Evolutionary conservation across 1,140 invertebrate species (phyloP).

Genomic region (Bathynomus jamesi): DNA sequence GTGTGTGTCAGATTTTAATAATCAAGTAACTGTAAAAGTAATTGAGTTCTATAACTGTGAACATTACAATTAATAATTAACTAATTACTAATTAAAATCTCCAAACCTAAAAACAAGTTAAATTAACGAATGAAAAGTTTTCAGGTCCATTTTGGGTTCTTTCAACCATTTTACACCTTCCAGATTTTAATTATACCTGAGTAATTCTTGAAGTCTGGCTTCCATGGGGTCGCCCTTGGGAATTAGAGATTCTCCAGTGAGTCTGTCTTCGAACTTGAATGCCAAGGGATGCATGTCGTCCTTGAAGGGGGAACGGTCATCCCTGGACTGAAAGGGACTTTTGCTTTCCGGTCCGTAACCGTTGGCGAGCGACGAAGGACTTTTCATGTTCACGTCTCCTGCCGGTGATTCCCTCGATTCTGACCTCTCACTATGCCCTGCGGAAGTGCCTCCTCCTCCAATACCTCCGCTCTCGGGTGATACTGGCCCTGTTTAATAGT

Average conservation of each 20-base stretch:
- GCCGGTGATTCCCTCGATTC: slow-evolving; percentile 36
- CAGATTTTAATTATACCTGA: too few relatives aligned
- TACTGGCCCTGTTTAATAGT: slow-evolving; percentile 26
- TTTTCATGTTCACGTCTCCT: slow-evolving; percentile 49
- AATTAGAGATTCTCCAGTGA: slow-evolving; percentile 67
- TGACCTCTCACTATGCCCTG: slow-evolving; percentile 12
- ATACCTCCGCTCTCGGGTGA: slow-evolving; percentile 30
- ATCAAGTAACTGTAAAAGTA: too few relatives aligned
- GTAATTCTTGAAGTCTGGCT: slow-evolving; percentile 80
- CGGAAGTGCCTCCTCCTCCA: slow-evolving; percentile 3
- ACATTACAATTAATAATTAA: too few relatives aligned
- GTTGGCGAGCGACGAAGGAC: slow-evolving; percentile 67
- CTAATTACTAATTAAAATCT: too few relatives aligned
- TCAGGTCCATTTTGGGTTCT: too few relatives aligned
- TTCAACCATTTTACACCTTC: too few relatives aligned
- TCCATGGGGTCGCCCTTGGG: slow-evolving; percentile 88
- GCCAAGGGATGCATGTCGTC: slow-evolving; percentile 45
- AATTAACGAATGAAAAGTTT: too few relatives aligned
- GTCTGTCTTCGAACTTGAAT: slow-evolving; percentile 37
- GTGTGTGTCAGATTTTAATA: too few relatives aligned
- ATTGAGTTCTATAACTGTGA: too few relatives aligned
- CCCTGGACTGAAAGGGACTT: slow-evolving; percentile 42
- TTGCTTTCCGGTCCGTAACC: slow-evolving; percentile 41
- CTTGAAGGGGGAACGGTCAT: slow-evolving; percentile 62
- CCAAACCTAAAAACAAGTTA: too few relatives aligned